These are phyloP conservation scores for Drosophila lacertosa DNA, from an alignment of 1,140 invertebrate species.

Conservation along the genomic window DNA sequence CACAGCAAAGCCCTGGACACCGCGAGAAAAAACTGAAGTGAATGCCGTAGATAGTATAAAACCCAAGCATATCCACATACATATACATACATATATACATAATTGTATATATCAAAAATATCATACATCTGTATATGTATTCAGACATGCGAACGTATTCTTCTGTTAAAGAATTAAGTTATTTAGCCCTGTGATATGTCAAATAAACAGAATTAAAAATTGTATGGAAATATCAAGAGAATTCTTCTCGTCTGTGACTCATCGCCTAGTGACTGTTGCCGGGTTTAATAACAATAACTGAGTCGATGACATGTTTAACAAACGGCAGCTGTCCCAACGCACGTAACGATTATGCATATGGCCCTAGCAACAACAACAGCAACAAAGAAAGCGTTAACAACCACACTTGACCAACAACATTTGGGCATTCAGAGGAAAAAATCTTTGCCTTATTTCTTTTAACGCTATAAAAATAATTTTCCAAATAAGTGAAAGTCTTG, in stretches of 20 bases:
- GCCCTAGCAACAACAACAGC: constrained; percentile 1
- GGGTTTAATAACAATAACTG: constrained; percentile 9
- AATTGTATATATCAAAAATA: background rate
- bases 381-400: background rate
- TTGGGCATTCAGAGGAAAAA: too few species aligned
- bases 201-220: constrained; percentile 74
- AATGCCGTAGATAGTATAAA: constrained; percentile 9
- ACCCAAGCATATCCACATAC: background rate
- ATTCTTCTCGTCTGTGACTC: background rate
- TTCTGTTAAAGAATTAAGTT: constrained; percentile 76
- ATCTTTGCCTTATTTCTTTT: too few species aligned
- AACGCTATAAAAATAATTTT: too few species aligned
- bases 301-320: background rate
- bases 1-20: constrained; percentile 32
- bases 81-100: background rate
- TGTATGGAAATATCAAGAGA: constrained; percentile 25
- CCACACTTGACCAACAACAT: background rate
- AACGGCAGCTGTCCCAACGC: background rate
- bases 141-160: constrained; percentile 41
- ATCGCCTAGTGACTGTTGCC: background rate
- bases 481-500: background rate
- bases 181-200: constrained; percentile 84
- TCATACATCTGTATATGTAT: constrained; percentile 3
- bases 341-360: background rate
- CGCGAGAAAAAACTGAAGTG: constrained; percentile 34